Evolutionary conservation across 2,888 invertebrate genomes (phyloP), one percentile per base, ranked within the genome.

Genomic region (Heterodera filipjevi): DNA sequence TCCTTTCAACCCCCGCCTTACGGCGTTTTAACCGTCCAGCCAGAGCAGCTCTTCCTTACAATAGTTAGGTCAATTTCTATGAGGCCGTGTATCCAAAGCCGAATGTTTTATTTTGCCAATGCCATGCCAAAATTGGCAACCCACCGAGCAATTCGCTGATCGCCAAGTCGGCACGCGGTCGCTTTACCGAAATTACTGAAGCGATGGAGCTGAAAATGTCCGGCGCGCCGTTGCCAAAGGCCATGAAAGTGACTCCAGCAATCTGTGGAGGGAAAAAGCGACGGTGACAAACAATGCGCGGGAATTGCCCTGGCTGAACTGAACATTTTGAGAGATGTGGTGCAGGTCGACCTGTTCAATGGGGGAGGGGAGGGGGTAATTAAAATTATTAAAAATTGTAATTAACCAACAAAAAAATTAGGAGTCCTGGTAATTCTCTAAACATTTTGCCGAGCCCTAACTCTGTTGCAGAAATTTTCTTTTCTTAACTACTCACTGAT

Each of bases 161-260:
- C 22, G 90, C 90, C 14, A 91, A 84, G 71, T 89, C 90, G 16
- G 90, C 89, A 84, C 91, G 90, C 5, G 88, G 88, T 22, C 79
- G 80, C 27, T 83, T 78, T 14, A 83, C 81, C 64, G 82, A 83
- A 6, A 90, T 89, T 39, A 91, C 90, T 12, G 91, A 91, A 68
- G 92, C 92, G 32, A 93, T 88, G 22, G 92, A 91, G 19, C 92
- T 92, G 85, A 93, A 93, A 76, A 93, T 91, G 89, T 93, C 93
- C 6, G 93, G 92, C 0, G 93, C 92, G 66, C 93, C 83, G 87
- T 93, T 93, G 32, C 93, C 93, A 87, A 93, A 92, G 0, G 93
- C 93, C 84, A 93, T 87, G 83, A 93, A 91, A n/a, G 93, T 93
- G 14, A 93, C 93, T 3, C 93, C 93, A 87, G 91, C 79, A 46